Conservation (phyloP, 2,113 vertebrate species). For the Pimephales promelas region DNA sequence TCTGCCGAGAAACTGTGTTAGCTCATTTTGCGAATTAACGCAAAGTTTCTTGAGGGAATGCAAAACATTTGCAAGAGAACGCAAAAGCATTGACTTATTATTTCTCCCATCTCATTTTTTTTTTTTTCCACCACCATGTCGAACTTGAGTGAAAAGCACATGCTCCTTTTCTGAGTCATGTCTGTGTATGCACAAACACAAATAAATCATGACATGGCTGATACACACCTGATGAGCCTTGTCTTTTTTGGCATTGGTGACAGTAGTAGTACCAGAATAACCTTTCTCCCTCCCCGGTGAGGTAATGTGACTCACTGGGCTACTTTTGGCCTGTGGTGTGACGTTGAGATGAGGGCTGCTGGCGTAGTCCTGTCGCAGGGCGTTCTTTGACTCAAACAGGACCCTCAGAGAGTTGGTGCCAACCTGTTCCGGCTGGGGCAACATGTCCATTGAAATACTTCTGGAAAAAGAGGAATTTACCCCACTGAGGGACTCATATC, state of each 20-base stretch:
- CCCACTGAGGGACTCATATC: slow-evolving; percentile 16
- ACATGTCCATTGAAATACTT: slow-evolving; percentile 70
- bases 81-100: no score
- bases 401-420: slow-evolving; percentile 65
- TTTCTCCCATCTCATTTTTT: no score
- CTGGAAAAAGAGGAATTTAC: slow-evolving; percentile 37
- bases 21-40: no score
- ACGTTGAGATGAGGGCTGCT: slow-evolving; percentile 55
- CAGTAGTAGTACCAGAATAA: slow-evolving; percentile 47
- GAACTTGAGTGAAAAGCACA: not conserved
- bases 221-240: slow-evolving; percentile 58
- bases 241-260: slow-evolving; percentile 39
- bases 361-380: slow-evolving; percentile 5
- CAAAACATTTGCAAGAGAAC: no score
- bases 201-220: slow-evolving; percentile 37
- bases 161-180: not conserved
- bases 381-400: slow-evolving; percentile 72
- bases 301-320: slow-evolving; percentile 17
- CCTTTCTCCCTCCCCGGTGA: slow-evolving; percentile 39
- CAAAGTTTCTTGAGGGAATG: no score
- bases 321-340: not conserved
- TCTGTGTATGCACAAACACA: not conserved
- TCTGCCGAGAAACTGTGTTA: no score
- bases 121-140: no score
- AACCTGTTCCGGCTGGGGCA: slow-evolving; percentile 46